Conservation (phyloP, 1,140 invertebrate genomes). For the Drosophila sproati region DNA sequence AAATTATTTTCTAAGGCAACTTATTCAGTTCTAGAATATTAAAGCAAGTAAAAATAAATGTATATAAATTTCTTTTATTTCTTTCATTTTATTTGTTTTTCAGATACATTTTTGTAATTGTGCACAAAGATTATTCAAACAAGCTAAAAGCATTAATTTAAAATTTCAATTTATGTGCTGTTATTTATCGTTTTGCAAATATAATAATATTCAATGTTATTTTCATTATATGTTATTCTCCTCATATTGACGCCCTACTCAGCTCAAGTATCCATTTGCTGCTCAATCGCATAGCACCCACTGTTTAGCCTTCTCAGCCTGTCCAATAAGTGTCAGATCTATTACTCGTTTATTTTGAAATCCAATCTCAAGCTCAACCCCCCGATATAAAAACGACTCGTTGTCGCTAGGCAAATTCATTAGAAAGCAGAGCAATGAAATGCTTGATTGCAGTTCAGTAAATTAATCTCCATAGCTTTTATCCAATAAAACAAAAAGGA, state of each 20-base stretch:
- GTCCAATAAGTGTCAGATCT: conserved; percentile 72
- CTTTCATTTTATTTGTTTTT: too few species aligned
- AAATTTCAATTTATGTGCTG: too few species aligned
- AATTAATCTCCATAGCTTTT: conserved; percentile 38
- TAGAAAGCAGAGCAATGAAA: conserved; percentile 58
- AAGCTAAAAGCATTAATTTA: too few species aligned
- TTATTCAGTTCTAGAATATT: too few species aligned
- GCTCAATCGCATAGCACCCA: conserved; percentile 17
- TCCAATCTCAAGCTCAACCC: conserved; percentile 48
- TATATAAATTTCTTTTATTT: too few species aligned
- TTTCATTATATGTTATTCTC: background rate
- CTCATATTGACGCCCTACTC: too few species aligned
- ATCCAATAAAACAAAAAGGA: conserved; percentile 32
- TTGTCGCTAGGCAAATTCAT: conserved; percentile 65
- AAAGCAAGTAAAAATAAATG: too few species aligned
- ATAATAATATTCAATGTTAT: too few species aligned
- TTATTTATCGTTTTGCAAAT: too few species aligned
- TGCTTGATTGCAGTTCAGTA: conserved; percentile 56
- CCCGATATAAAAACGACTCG: conserved; percentile 39
- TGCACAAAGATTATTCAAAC: too few species aligned
- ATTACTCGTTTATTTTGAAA: conserved; percentile 52
- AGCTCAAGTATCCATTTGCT: conserved; percentile 3
- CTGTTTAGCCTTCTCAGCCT: conserved; percentile 26
- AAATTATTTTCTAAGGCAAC: too few species aligned
- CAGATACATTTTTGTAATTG: too few species aligned